Percentiles rank a stretch among this genome's conserved stretches.
These are phyloP conservation scores for Corythornis vintsioides DNA, from an alignment of 2,113 vertebrate species.

Conservation along the genomic window DNA sequence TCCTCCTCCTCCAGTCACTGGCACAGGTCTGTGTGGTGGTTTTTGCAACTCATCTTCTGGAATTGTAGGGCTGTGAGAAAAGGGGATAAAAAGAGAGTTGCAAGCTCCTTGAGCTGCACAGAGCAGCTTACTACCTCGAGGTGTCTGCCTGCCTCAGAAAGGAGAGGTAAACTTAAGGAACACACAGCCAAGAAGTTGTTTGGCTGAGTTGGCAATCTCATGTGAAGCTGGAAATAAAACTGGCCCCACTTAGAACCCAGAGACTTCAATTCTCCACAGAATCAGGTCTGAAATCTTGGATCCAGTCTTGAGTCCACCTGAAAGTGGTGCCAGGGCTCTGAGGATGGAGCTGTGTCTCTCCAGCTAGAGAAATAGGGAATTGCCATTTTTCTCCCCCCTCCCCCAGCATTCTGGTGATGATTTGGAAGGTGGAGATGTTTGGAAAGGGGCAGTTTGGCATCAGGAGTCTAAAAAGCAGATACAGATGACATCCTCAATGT, in stretches of 20 bases:
- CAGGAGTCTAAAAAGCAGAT: slow-evolving; percentile 36
- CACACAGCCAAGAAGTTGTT: background rate
- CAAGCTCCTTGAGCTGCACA: background rate
- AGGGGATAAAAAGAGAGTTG: background rate
- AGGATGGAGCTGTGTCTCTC: background rate
- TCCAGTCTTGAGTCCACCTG: background rate
- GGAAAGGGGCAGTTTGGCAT: slow-evolving; percentile 43
- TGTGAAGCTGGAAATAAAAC: slow-evolving; percentile 6
- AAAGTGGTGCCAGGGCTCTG: background rate
- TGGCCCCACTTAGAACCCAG: background rate
- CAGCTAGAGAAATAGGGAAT: background rate
- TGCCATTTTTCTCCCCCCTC: background rate
- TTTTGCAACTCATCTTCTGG: background rate
- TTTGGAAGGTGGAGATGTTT: slow-evolving; percentile 29
- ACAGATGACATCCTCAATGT: slow-evolving; percentile 51
- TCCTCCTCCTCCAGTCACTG: background rate
- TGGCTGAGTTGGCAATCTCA: slow-evolving; percentile 2
- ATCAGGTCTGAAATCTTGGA: background rate
- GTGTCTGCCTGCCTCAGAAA: background rate
- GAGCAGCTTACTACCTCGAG: background rate
- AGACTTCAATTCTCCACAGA: background rate
- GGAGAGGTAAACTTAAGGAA: background rate
- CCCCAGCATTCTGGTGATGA: background rate
- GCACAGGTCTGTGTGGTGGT: background rate
- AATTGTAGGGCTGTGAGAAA: background rate